Conservation (phyloP, 2,797 vertebrate genomes). For the Eremophila alpestris region DNA sequence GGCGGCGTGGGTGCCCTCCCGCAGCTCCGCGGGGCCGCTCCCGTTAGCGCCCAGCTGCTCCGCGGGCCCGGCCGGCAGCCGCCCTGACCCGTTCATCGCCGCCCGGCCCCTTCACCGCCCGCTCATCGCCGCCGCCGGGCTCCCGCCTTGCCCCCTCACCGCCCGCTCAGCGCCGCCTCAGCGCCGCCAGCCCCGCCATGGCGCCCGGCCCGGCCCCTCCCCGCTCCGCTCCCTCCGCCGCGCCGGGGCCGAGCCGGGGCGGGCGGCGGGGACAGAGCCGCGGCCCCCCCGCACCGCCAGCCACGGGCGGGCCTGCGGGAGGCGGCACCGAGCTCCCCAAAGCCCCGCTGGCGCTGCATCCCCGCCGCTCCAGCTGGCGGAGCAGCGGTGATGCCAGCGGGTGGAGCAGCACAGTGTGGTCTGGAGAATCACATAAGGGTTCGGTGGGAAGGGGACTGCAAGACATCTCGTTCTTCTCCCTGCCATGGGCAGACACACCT, state of each 20-base stretch:
- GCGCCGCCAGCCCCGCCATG: background rate
- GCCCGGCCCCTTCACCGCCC: background rate
- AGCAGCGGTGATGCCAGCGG: background rate
- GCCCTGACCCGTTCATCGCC: background rate
- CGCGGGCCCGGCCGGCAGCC: background rate
- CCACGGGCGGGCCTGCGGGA: background rate
- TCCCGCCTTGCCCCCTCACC: background rate
- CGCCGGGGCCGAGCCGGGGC: background rate
- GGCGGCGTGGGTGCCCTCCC: constrained; percentile 83
- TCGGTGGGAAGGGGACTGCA: background rate
- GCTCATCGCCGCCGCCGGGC: background rate
- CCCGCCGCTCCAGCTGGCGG: background rate
- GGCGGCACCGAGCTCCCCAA: background rate
- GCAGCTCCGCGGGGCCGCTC: constrained; percentile 49
- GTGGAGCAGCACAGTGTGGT: background rate
- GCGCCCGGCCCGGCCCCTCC: background rate
- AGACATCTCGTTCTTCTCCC: background rate
- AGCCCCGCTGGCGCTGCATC: background rate
- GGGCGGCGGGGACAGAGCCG: background rate
- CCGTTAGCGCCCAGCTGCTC: background rate
- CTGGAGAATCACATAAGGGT: background rate
- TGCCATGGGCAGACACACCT: background rate
- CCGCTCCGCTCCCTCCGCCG: background rate
- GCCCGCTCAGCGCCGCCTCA: background rate
- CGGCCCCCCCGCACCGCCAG: background rate